Evolutionary conservation across 2,797 vertebrate genomes (phyloP).

Genomic region (Oceanodroma leucorhoa): DNA sequence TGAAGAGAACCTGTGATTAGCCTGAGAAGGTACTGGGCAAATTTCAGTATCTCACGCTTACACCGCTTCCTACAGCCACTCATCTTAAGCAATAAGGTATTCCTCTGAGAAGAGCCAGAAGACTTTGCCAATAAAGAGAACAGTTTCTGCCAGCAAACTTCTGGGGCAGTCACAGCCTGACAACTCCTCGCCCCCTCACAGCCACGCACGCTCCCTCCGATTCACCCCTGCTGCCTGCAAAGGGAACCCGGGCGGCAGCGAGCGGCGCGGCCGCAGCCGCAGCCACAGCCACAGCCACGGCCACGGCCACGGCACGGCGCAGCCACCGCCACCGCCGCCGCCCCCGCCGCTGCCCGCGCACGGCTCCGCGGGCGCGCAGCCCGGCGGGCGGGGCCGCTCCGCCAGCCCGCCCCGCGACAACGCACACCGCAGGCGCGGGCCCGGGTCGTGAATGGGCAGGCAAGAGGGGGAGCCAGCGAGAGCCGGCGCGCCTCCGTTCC

Average conservation of each 20-base stretch:
- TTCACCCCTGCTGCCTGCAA: slow-evolving; percentile 24
- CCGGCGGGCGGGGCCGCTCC: neutral
- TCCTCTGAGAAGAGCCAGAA: slow-evolving; percentile 61
- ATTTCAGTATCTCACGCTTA: slow-evolving; percentile 95
- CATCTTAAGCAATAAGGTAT: slow-evolving; percentile 80
- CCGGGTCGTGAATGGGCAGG: slow-evolving; percentile 71
- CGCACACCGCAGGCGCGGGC: too few relatives aligned
- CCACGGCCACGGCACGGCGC: too few relatives aligned
- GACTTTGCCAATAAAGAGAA: slow-evolving; percentile 28
- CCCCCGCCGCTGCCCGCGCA: neutral
- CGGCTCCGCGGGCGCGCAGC: neutral
- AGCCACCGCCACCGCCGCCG: neutral
- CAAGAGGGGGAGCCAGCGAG: slow-evolving; percentile 53
- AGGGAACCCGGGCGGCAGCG: slow-evolving; percentile 20
- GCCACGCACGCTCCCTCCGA: slow-evolving; percentile 7
- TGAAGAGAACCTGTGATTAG: slow-evolving; percentile 93
- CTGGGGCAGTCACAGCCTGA: slow-evolving; percentile 70
- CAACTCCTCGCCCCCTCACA: slow-evolving; percentile 15
- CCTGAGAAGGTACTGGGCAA: slow-evolving; percentile 95
- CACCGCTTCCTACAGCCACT: slow-evolving; percentile 95
- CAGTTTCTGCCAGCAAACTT: slow-evolving; percentile 68
- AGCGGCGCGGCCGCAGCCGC: neutral
- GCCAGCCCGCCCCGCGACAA: neutral
- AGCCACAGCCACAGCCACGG: too few relatives aligned
- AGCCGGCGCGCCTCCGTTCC: slow-evolving; percentile 24